These are phyloP conservation scores for Equus quagga DNA, from an alignment of 2,113 vertebrate species.

Conservation along the genomic window DNA sequence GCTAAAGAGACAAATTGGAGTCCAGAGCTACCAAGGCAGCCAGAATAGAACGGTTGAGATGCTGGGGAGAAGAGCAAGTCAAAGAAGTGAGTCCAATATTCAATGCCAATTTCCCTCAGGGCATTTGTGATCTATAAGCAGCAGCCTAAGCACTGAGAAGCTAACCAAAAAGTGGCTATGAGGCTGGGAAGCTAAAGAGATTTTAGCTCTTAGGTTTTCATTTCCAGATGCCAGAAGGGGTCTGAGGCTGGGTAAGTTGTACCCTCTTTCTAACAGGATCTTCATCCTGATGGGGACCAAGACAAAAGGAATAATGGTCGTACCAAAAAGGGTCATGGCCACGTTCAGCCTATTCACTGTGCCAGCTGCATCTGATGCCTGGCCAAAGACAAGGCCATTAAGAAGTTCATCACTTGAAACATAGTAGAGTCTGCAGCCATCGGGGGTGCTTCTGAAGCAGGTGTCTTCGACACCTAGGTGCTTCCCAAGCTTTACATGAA, in stretches of 20 bases:
- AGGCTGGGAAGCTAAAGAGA: neutral
- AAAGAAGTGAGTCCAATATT: conserved; percentile 11
- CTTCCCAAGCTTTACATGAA: neutral
- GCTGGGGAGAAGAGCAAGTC: neutral
- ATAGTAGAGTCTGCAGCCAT: neutral
- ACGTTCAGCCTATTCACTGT: neutral
- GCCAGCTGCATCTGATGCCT: too few species aligned
- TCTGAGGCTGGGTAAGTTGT: neutral
- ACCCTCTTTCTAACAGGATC: neutral
- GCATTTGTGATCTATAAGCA: neutral
- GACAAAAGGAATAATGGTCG: neutral
- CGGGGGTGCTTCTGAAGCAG: neutral
- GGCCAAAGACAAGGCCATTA: neutral
- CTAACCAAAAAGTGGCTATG: neutral
- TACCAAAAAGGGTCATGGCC: neutral
- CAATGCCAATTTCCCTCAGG: neutral
- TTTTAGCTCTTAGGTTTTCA: neutral
- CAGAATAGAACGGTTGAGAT: neutral
- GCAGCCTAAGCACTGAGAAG: neutral
- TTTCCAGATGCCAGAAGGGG: neutral
- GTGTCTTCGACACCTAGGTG: neutral
- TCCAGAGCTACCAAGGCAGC: neutral
- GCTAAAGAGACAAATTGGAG: conserved; percentile 1
- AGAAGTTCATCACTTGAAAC: neutral
- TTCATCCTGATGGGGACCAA: neutral